A percentile compares a stretch with the other conserved stretches of the same genome.
Evolutionary conservation across 1,140 invertebrate species (phyloP).

Genomic region (Halyomorpha halys): DNA sequence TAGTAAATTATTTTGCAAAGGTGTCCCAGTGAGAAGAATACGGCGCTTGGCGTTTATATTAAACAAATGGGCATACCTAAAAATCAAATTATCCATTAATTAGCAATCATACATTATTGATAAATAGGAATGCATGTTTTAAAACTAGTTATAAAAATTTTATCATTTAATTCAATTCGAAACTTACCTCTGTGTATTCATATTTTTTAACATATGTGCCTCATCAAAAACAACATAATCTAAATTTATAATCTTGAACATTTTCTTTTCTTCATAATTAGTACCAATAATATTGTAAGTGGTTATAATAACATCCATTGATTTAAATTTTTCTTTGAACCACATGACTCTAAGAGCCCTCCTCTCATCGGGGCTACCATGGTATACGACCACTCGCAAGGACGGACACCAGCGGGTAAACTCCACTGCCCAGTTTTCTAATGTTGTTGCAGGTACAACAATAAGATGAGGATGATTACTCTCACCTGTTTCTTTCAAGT

Average conservation of each 20-base stretch:
- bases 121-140: no score
- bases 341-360: constrained; percentile 63
- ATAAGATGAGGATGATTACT: constrained; percentile 66
- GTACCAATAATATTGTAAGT: constrained; percentile 74
- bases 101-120: no score
- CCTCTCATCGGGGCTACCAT: constrained; percentile 76
- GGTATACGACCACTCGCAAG: constrained; percentile 73
- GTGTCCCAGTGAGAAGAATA: constrained; percentile 81
- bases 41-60: constrained; percentile 73
- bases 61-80: constrained; percentile 69
- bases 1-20: constrained; percentile 89
- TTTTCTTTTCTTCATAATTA: constrained; percentile 74
- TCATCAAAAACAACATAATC: constrained; percentile 95
- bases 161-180: no score
- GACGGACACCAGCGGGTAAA: constrained; percentile 73
- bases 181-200: constrained; percentile 63
- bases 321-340: constrained; percentile 58
- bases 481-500: constrained; percentile 59
- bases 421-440: constrained; percentile 85
- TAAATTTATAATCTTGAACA: constrained; percentile 80
- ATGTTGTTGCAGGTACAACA: constrained; percentile 83
- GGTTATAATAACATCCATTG: constrained; percentile 76
- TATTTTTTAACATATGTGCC: constrained; percentile 96
- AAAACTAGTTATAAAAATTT: no score
- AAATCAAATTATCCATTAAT: neutral